Percentiles rank a stretch among this genome's conserved stretches.
These are phyloP conservation scores for Tenthredo amoena DNA, from an alignment of 2,888 invertebrate genomes.

Conservation along the genomic window DNA sequence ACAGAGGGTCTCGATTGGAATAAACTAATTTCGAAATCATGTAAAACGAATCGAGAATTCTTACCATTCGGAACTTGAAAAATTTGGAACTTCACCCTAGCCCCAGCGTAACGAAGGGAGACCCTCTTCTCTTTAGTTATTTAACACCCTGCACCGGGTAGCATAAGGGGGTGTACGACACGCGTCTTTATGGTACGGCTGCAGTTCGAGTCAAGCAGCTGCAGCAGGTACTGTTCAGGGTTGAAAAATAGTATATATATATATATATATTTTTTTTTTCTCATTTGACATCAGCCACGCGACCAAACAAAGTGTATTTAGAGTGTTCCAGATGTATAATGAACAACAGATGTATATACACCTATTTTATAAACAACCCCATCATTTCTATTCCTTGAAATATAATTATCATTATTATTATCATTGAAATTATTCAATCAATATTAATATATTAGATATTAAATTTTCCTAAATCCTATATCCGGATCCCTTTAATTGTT, in stretches of 20 bases:
- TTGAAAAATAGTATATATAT: not conserved
- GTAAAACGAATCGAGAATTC: not conserved
- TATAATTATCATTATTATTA: not conserved
- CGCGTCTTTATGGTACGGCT: not conserved
- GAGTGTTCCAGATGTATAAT: not conserved
- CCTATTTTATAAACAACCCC: not conserved
- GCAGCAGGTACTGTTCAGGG: not conserved
- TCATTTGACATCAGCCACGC: constrained; percentile 38
- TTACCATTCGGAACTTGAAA: too few species aligned
- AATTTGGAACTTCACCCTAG: too few species aligned
- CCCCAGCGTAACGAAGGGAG: too few species aligned
- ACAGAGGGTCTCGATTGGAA: too few species aligned
- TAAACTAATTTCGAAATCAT: too few species aligned
- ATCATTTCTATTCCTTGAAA: not conserved
- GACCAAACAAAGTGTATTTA: constrained; percentile 8
- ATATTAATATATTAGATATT: too few species aligned
- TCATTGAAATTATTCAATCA: too few species aligned
- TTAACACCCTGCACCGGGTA: not conserved
- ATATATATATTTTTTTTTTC: not conserved
- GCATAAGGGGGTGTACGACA: not conserved
- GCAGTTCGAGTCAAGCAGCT: not conserved
- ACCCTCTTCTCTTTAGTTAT: constrained; percentile 8
- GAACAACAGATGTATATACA: constrained; percentile 4
- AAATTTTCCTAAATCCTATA: too few species aligned
- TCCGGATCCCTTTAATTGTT: too few species aligned